Percentiles rank a stretch among this genome's conserved stretches.
phyloP scores from a whole-genome alignment of 2,888 invertebrate genomes.

The Argyra leucocephala region DNA sequence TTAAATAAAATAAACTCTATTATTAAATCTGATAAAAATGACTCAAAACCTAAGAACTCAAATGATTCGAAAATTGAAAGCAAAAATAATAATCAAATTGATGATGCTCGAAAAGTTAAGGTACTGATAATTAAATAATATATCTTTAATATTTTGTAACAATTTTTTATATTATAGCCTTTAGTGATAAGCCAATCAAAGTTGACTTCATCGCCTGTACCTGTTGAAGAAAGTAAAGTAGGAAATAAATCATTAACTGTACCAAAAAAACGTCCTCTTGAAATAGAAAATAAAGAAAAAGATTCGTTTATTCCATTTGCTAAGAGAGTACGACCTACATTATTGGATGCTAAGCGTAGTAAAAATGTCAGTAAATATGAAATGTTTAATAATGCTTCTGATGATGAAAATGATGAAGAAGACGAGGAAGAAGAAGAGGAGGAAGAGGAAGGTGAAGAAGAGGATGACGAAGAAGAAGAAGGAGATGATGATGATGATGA shows the following conservation, averaged over 20 bases:
- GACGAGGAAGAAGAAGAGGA: conserved; percentile 30
- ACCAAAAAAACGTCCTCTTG: conserved; percentile 30
- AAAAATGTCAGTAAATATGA: conserved; percentile 38
- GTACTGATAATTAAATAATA: conserved; percentile 22
- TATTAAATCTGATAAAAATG: background rate
- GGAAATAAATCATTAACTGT: background rate
- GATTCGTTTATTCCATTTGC: conserved; percentile 21
- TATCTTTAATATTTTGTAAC: background rate
- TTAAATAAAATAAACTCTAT: background rate
- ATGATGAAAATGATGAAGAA: conserved; percentile 30
- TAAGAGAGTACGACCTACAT: conserved; percentile 35
- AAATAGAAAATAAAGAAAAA: conserved; percentile 28
- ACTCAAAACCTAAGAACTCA: background rate
- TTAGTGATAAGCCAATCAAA: conserved; percentile 37
- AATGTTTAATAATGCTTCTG: conserved; percentile 22
- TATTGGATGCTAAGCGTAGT: conserved; percentile 36
- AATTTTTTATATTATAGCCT: conserved; percentile 29
- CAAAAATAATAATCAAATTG: background rate
- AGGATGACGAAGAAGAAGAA: conserved; percentile 30
- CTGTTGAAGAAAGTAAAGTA: background rate
- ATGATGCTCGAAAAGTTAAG: conserved; percentile 31
- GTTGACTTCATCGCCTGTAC: conserved; percentile 20
- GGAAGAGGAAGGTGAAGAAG: conserved; percentile 30
- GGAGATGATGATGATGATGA: conserved; percentile 26
- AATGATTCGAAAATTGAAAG: background rate